Evolutionary conservation across 2,113 vertebrate species (phyloP).

Genomic region (Petrocephalus zakoni): DNA sequence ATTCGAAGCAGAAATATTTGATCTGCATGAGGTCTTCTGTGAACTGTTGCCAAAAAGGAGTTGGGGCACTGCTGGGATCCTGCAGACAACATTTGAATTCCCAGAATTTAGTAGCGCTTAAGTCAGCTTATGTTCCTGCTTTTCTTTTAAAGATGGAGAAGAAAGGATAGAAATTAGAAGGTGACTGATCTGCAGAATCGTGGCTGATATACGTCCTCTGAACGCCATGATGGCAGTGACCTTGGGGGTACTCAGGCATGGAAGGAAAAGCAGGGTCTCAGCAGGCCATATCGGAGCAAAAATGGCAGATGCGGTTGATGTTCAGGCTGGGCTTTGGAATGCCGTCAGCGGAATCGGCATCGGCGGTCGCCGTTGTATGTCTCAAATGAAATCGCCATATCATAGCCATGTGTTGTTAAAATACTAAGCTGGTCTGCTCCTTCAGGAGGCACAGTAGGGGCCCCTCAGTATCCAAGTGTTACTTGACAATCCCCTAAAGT

Average conservation of each 20-base stretch:
- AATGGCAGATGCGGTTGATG: background rate
- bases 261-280: conserved; percentile 40
- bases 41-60: conserved; percentile 52
- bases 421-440: background rate
- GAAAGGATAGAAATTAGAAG: conserved; percentile 47
- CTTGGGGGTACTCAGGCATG: conserved; percentile 41
- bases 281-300: conserved; percentile 2
- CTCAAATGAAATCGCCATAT: background rate
- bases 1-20: conserved; percentile 52
- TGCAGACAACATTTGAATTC: conserved; percentile 12
- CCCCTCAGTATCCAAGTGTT: background rate
- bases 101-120: conserved; percentile 19
- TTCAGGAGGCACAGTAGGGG: background rate
- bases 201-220: conserved; percentile 59
- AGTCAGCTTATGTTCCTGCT: conserved; percentile 18
- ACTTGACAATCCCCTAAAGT: background rate
- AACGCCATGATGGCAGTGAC: conserved; percentile 47
- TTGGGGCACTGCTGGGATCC: conserved; percentile 23
- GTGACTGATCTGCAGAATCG: conserved; percentile 42
- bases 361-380: background rate
- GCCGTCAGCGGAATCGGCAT: background rate
- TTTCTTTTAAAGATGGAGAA: conserved; percentile 42
- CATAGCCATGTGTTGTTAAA: background rate
- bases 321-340: background rate
- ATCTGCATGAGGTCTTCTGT: conserved; percentile 53